phyloP scores from a whole-genome alignment of 2,797 vertebrate species.

The Trichosurus vulpecula region DNA sequence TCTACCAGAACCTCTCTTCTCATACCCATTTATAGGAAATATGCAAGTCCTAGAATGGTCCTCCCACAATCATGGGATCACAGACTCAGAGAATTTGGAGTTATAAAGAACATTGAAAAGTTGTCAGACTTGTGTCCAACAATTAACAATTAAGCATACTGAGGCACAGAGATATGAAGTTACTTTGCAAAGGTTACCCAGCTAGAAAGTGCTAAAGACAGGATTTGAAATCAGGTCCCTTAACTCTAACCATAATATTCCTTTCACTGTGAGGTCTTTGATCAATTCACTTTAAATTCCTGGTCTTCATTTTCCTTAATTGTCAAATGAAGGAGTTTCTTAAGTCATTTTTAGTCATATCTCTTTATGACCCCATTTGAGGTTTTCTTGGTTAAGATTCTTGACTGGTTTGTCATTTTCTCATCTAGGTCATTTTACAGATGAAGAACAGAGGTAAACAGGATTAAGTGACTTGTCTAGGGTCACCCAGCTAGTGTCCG shows the following conservation, averaged over 20 bases:
- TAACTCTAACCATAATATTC: not conserved
- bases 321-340: not conserved
- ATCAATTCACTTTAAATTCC: not conserved
- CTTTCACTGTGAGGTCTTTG: not conserved
- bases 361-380: too few species aligned
- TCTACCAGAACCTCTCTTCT: not conserved
- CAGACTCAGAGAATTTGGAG: not conserved
- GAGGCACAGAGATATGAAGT: not conserved
- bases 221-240: not conserved
- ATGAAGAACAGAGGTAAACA: too few species aligned
- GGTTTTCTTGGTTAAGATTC: too few species aligned
- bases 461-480: too few species aligned
- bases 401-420: too few species aligned
- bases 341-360: too few species aligned
- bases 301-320: not conserved
- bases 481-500: too few species aligned
- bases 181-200: not conserved
- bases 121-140: not conserved
- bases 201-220: not conserved
- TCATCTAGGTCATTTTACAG: too few species aligned
- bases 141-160: not conserved
- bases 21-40: not conserved
- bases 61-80: not conserved
- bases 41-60: not conserved
- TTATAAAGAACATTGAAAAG: not conserved